Evolutionary conservation across 2,888 invertebrate species (phyloP), one percentile per base, ranked within the genome.

Genomic region (Apocheima hispidaria): DNA sequence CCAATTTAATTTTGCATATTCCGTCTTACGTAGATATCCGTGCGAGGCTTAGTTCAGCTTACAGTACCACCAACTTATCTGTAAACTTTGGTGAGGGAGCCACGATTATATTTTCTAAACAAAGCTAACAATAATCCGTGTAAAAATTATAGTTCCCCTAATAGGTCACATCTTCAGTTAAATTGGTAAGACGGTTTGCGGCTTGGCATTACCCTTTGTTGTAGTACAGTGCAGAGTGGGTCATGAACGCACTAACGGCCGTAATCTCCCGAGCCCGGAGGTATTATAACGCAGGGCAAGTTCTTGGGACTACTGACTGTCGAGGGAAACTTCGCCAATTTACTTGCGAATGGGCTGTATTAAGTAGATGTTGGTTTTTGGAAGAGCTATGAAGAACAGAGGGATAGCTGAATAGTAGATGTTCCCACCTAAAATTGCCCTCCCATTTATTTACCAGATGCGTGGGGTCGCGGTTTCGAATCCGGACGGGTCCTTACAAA

Each of bases 261-360:
- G 77, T 79, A 79, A 79, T 79, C 77, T 83, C 72, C 63, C 72
- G 73, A 75, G 62, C 81, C 78, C 79, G 58, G 60, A 77, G 81
- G 83, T 77, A 77, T 79, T 80, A 81, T 79, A 73, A 78, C 68
- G 63, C 68, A 59, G 71, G 73, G 61, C 74, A 75, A 79, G 71
- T 79, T 81, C 75, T 72, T 71, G 69, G 74, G 72, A 62, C 78
- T 63, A 73, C 70, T 80, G 75, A 70, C 63, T 69, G 68, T 73
- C 66, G 51, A 66, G 66, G 56, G 73, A 78, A 83, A 84, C 79
- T 83, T 83, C 65, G 63, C 60, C 75, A 74, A 75, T 81, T 81
- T 78, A 69, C 72, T 68, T 72, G 71, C 70, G 70, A 78, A 78
- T 77, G 72, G 71, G 71, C 66, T 63, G 73, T 74, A 77, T 73